These are phyloP conservation scores for Halcyon chelicuti DNA, from an alignment of 2,797 vertebrate genomes.

Conservation along the genomic window DNA sequence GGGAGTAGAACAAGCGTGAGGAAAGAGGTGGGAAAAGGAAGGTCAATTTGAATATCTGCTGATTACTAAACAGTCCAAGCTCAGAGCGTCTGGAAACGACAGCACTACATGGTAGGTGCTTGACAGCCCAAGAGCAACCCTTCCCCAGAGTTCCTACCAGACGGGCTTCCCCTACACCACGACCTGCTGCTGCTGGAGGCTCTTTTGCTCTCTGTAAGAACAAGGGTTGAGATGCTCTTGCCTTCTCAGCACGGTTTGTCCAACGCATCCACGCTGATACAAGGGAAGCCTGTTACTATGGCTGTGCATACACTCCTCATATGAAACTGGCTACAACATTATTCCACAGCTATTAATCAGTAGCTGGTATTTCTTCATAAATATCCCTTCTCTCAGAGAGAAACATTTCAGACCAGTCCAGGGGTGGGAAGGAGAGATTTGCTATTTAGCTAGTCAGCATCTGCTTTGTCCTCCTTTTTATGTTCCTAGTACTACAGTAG, in stretches of 20 bases:
- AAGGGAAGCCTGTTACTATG: neutral
- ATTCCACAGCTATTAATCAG: neutral
- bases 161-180: neutral
- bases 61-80: neutral
- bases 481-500: neutral
- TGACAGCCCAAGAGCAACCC: neutral
- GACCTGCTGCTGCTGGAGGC: neutral
- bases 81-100: neutral
- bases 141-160: neutral
- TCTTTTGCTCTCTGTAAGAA: neutral
- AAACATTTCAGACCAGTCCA: neutral
- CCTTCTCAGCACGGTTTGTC: neutral
- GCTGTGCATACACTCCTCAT: neutral
- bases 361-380: neutral
- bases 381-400: neutral
- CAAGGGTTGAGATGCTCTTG: neutral
- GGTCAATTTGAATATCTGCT: neutral
- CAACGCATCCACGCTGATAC: neutral
- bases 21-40: neutral
- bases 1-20: neutral
- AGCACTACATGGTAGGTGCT: fast-evolving
- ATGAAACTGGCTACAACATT: neutral
- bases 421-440: neutral
- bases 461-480: neutral
- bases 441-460: neutral